A percentile compares a stretch with the other conserved stretches of the same genome.
Conservation (phyloP, 2,888 invertebrate species). For the Teleiodes luculella region DNA sequence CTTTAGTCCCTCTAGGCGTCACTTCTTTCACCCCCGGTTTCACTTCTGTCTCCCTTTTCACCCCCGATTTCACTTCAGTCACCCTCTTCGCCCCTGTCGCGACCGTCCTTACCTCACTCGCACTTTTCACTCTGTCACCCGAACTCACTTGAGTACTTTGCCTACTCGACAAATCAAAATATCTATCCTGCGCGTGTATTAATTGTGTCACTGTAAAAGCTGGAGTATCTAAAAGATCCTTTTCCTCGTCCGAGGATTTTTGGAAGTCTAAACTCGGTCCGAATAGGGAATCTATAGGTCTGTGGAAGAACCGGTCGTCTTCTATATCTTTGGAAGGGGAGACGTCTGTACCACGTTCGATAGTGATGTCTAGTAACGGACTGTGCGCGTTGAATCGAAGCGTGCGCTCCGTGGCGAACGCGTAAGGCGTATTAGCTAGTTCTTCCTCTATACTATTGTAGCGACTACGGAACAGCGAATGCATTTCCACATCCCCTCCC, state of each 20-base stretch:
- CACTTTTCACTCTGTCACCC: neutral
- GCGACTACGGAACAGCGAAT: constrained; percentile 66
- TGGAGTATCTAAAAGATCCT: constrained; percentile 35
- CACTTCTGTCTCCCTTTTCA: constrained; percentile 19
- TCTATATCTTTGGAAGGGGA: constrained; percentile 61
- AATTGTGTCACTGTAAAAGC: constrained; percentile 68
- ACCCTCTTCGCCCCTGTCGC: constrained; percentile 15
- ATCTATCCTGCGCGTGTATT: constrained; percentile 71
- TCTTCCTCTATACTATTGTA: constrained; percentile 75
- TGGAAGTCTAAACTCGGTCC: constrained; percentile 54
- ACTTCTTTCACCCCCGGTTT: constrained; percentile 20
- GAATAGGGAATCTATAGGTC: constrained; percentile 47
- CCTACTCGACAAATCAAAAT: constrained; percentile 60
- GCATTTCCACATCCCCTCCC: constrained; percentile 37
- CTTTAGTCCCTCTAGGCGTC: constrained; percentile 23
- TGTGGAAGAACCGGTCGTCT: constrained; percentile 59
- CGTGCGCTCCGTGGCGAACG: constrained; percentile 62
- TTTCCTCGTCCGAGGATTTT: constrained; percentile 27
- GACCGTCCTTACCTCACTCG: constrained; percentile 12
- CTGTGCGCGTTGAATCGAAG: constrained; percentile 32
- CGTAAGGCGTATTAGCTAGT: constrained; percentile 73
- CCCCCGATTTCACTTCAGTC: neutral
- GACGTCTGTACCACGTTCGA: constrained; percentile 39
- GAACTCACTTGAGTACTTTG: constrained; percentile 31
- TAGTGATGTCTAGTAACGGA: constrained; percentile 54